Evolutionary conservation across 64 coral and sea anemone species (phyloP), one percentile per base, ranked within the genome.

Genomic region (Pocillopora verrucosa): DNA sequence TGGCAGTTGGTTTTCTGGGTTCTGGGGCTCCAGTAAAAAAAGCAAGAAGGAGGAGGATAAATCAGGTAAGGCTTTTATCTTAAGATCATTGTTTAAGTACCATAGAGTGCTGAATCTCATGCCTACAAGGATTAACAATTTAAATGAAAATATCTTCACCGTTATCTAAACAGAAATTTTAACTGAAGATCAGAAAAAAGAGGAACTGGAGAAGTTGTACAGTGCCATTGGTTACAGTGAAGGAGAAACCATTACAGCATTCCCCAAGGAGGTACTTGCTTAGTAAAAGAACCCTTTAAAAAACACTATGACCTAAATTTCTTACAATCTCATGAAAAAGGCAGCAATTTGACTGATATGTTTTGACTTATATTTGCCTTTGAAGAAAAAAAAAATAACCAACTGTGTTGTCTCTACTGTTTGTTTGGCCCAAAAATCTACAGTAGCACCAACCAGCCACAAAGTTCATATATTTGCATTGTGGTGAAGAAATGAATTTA

Each of bases 141-240:
- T 73, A 9, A 10, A 20, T 75, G 22, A 20, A 73, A 36, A 61
- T 58, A 24, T 15, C n/a, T 61, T 30, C 36, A 20, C 9, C 72
- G 65, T 72, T 73, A 22, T 82, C 22, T 45, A 9, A 60, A 13
- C 72, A 96, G 94, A 96, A 93, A 90, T 96, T 56, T 56, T 96
- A n/a, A 94, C 90, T 38, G 88, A 98, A 65, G 96, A 98, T 20
- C 93, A 98, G 61, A 98, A 90, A 61, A 89, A 96, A 96, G 94
- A 96, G 82, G 94, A 96, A 83, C 51, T 96, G 25, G 86, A 92
- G 58, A 96, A 98, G 41, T 61, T 98, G 16, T 98, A 98, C 61
- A 78, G 90, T 51, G 96, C 96, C 16, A 98, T 98, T 38, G 96
- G 96, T 11, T 98, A 98, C 88, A 98, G 93, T 86, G 93, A 98